Base-by-base conservation (phyloP, 2,113 vertebrate genomes). In the Leiothrix lutea region DNA sequence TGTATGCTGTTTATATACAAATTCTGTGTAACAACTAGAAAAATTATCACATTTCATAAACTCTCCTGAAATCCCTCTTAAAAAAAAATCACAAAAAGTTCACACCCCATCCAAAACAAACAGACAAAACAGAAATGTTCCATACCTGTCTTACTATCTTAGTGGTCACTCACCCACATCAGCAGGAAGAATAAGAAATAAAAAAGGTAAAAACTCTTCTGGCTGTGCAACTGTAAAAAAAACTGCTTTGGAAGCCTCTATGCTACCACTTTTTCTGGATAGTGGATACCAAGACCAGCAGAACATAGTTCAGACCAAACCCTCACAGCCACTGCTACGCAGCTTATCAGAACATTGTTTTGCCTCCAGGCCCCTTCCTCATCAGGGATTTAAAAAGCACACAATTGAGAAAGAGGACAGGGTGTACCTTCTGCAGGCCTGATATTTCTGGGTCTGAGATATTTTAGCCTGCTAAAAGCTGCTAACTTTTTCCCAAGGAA, bases 331-430 rank as follows among this genome's bases (percentile, higher is more conserved):
- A 62, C 12, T 66, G 14, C 26, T 81, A 6, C 14, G 24, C 12
- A 53, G 11, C 3, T 64, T 61, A 40, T 58, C 31, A 64, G 9
- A 48, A 36, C 19, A n/a, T 5, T 29, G 8, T 74, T 83, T 58
- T 80, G 23, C 21, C 22, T 70, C 12, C 45, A 44, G 40, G 40
- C 4, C 2, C 18, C 47, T 70, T 51, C 42, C 14, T 45, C 16
- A 51, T 17, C 23, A 13, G 7, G 16, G 8, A 72, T 58, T 81
- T 45, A 4, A 45, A 54, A 73, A 23, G 28, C 23, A 29, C 36
- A 42, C 1, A 40, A 7, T 0, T 2, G 2, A 62, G 29, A 40
- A 77, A 62, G n/a, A 54, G 18, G 28, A 42, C 19, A n/a, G 36
- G 14, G 8, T 28, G 6, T 26, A 40, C 14, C 7, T 80, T 84